Evolutionary conservation across 2,113 vertebrate species (phyloP).

Genomic region (Baryphthengus martii): DNA sequence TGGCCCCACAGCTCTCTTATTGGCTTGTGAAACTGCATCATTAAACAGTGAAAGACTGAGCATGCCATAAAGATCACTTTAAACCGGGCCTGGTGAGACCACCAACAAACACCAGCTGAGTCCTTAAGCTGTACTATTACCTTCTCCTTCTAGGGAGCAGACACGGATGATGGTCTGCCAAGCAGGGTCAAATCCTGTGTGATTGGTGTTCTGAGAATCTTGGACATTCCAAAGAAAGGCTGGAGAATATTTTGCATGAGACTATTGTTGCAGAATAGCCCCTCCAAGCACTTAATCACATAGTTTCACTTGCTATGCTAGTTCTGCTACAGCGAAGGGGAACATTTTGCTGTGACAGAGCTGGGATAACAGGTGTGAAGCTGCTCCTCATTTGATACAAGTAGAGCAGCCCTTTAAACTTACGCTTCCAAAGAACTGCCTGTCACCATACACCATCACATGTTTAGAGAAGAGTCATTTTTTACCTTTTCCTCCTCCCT

Average conservation of each 20-base stretch:
- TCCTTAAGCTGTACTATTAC: not conserved
- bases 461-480: not conserved
- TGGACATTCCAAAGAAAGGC: not conserved
- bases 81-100: not conserved
- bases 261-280: not conserved
- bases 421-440: accelerated
- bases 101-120: not conserved
- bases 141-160: not conserved
- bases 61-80: not conserved
- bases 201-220: not conserved
- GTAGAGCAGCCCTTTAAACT: not conserved
- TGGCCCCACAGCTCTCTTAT: not conserved
- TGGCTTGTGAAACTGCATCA: not conserved
- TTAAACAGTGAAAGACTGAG: not conserved
- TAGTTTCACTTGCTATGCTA: not conserved
- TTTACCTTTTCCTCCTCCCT: not conserved
- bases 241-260: not conserved
- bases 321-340: not conserved
- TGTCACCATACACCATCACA: not conserved
- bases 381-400: not conserved
- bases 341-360: not conserved
- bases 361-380: not conserved
- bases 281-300: not conserved
- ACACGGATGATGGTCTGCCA: not conserved
- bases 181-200: not conserved